A percentile compares a stretch with the other conserved stretches of the same genome.
Evolutionary conservation across 2,888 invertebrate genomes (phyloP).

Genomic region (Cantharis lateralis): DNA sequence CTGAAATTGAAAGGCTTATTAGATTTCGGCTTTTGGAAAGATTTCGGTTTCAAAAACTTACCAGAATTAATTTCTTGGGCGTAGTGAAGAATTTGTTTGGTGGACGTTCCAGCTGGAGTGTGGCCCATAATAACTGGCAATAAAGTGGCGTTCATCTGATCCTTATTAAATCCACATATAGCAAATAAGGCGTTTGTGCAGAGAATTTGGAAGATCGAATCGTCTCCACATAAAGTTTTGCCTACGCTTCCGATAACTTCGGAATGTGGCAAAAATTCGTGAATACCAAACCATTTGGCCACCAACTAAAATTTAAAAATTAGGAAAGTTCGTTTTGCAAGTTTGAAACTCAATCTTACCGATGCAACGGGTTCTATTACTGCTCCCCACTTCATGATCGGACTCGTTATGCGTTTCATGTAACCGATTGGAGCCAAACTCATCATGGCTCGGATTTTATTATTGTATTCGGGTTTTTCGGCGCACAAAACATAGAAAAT

Average conservation of each 20-base stretch:
- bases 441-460: constrained; percentile 59
- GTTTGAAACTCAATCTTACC: constrained; percentile 74
- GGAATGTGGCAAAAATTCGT: constrained; percentile 68
- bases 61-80: constrained; percentile 64
- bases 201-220: constrained; percentile 37
- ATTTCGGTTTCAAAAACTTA: constrained; percentile 23
- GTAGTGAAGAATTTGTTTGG: constrained; percentile 73
- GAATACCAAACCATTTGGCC: constrained; percentile 43
- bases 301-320: neutral
- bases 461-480: constrained; percentile 15
- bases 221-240: constrained; percentile 53
- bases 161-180: constrained; percentile 46
- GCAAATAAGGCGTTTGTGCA: constrained; percentile 47
- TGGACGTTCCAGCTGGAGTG: constrained; percentile 56
- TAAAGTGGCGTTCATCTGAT: constrained; percentile 46
- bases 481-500: constrained; percentile 13
- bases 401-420: constrained; percentile 42
- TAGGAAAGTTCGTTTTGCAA: neutral
- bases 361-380: constrained; percentile 64
- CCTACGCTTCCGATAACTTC: constrained; percentile 59
- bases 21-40: neutral
- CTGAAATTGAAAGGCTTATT: constrained; percentile 9
- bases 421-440: constrained; percentile 73
- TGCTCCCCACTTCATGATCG: constrained; percentile 52
- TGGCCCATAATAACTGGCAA: constrained; percentile 42